Conservation (phyloP, 30 jellyfish, hydroid and myxozoan genomes). For the Pseudorhiza aurosa region DNA sequence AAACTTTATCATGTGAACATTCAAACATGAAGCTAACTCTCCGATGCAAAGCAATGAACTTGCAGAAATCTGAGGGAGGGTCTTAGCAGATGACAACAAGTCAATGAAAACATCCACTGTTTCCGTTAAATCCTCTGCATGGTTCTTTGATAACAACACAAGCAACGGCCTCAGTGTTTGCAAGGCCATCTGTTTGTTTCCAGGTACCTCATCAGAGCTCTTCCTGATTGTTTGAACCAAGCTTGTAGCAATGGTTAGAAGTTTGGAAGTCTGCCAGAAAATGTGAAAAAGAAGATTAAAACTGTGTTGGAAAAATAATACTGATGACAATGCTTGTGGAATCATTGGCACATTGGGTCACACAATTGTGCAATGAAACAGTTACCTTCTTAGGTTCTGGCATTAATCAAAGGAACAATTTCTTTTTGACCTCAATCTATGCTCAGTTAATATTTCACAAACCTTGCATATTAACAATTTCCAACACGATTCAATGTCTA, state of each 20-base stretch:
- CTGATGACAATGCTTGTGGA: background rate
- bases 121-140: conserved; percentile 17
- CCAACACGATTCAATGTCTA: no score
- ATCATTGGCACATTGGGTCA: background rate
- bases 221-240: conserved; percentile 16
- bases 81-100: conserved; percentile 3
- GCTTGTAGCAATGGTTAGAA: background rate
- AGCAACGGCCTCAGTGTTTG: conserved; percentile 63
- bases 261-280: background rate
- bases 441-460: no score
- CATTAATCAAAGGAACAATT: no score
- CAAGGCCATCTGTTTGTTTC: conserved; percentile 75
- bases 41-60: conserved; percentile 85
- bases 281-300: no score
- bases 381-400: no score
- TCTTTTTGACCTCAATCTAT: no score
- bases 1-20: conserved; percentile 57
- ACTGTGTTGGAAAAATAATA: no score
- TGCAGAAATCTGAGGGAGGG: conserved; percentile 48
- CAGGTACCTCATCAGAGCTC: conserved; percentile 43
- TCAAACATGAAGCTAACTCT: conserved; percentile 54
- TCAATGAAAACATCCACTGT: conserved; percentile 44
- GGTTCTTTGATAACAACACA: conserved; percentile 24
- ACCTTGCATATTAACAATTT: no score
- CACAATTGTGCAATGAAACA: no score